Conservation (phyloP, 2,888 invertebrate genomes). For the Hylaea fasciaria region DNA sequence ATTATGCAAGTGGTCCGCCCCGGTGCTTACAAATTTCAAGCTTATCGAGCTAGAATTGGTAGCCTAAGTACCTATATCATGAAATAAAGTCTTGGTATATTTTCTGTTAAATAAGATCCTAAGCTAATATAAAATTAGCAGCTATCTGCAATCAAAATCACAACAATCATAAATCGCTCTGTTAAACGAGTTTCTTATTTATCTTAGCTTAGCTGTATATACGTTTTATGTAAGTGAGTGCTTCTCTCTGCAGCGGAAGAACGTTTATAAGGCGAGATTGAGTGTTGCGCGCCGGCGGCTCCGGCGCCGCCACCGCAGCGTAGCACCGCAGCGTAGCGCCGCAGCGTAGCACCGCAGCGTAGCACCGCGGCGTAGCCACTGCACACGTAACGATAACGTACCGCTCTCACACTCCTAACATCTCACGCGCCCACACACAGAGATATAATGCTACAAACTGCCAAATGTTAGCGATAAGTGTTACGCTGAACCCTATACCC, state of each 20-base stretch:
- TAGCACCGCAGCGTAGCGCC: conserved; percentile 83
- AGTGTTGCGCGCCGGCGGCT: conserved; percentile 80
- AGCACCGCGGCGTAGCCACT: conserved; percentile 43
- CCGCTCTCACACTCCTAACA: conserved; percentile 41
- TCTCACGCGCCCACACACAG: conserved; percentile 25
- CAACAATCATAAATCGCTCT: too few species aligned
- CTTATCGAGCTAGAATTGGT: too few species aligned
- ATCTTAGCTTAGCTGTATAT: too few species aligned
- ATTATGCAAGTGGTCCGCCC: too few species aligned
- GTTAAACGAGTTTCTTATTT: too few species aligned
- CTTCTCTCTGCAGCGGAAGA: conserved; percentile 88
- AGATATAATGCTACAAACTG: conserved; percentile 18
- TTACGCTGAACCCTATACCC: conserved; percentile 21
- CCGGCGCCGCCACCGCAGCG: conserved; percentile 53
- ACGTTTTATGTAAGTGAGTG: conserved; percentile 18
- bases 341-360: conserved; percentile 71
- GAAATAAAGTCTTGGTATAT: too few species aligned
- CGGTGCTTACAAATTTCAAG: too few species aligned
- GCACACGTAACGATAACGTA: conserved; percentile 27
- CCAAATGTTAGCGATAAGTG: conserved; percentile 20
- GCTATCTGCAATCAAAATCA: too few species aligned
- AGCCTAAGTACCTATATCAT: too few species aligned
- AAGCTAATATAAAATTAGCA: too few species aligned
- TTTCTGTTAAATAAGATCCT: too few species aligned
- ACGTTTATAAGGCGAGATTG: conserved; percentile 95